Conservation (phyloP, 2,888 invertebrate species). For the Lithosia quadra region DNA sequence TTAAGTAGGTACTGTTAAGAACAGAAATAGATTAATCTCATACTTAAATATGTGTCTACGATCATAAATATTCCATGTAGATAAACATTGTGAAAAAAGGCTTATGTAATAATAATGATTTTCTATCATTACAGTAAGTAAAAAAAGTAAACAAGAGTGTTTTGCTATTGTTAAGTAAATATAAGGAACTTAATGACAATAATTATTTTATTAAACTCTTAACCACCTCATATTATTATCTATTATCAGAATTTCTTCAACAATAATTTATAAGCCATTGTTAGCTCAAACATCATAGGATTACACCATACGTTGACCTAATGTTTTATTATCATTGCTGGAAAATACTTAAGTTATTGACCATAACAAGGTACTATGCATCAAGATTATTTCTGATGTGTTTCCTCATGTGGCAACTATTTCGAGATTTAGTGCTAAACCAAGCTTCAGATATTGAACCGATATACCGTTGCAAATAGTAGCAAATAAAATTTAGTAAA, state of each 20-base stretch:
- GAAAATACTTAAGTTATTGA: conserved; percentile 22
- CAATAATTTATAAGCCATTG: conserved; percentile 3
- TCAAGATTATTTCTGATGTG: conserved; percentile 17
- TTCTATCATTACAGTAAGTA: not conserved
- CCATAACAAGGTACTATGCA: conserved; percentile 19
- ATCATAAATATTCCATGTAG: too few species aligned
- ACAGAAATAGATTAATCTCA: too few species aligned
- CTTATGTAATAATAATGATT: too few species aligned
- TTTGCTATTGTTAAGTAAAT: not conserved
- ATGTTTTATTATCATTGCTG: conserved; percentile 19
- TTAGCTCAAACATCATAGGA: conserved; percentile 20
- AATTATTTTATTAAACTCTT: not conserved
- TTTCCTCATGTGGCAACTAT: conserved; percentile 30
- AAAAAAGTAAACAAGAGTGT: not conserved
- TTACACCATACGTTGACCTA: conserved; percentile 26
- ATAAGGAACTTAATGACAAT: not conserved
- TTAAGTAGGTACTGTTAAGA: too few species aligned
- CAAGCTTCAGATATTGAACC: not conserved
- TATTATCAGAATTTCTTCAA: conserved; percentile 14
- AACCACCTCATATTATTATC: not conserved
- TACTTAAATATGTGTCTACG: too few species aligned
- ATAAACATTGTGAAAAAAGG: too few species aligned
- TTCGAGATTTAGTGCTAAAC: conserved; percentile 14
- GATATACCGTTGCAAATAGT: not conserved
- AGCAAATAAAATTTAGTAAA: too few species aligned